A percentile compares a stretch with the other conserved stretches of the same genome.
These are phyloP conservation scores for Spea hammondii DNA, from an alignment of 2,797 vertebrate species.

Conservation along the genomic window DNA sequence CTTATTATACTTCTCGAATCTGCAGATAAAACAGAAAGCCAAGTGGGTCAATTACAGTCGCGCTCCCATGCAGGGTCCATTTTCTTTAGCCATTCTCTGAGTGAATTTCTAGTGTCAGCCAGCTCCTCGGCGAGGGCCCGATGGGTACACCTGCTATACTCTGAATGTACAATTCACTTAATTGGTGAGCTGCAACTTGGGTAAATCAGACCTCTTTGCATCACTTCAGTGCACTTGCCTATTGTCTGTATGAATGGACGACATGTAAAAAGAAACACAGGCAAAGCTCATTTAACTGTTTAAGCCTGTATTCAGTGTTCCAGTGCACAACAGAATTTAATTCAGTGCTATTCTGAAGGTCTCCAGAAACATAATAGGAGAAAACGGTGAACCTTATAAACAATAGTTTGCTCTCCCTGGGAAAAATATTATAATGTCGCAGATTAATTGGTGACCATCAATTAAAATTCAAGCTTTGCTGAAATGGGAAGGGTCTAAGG, in stretches of 20 bases:
- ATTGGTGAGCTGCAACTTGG: constrained; percentile 99
- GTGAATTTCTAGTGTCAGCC: constrained; percentile 86
- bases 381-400: constrained; percentile 94
- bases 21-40: constrained; percentile 98
- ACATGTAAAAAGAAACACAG: constrained; percentile 99
- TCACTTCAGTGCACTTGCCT: constrained; percentile 99
- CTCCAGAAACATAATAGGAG: constrained; percentile 78
- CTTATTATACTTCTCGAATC: constrained; percentile 99
- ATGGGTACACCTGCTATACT: constrained; percentile 99
- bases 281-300: constrained; percentile 99
- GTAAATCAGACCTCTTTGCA: constrained; percentile 98
- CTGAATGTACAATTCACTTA: constrained; percentile 99
- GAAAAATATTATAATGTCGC: constrained; percentile 92
- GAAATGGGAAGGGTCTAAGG: constrained; percentile 82
- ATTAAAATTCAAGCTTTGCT: constrained; percentile 86
- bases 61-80: constrained; percentile 94
- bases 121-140: constrained; percentile 87
- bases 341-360: constrained; percentile 91
- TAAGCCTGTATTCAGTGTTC: constrained; percentile 96
- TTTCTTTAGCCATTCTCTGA: constrained; percentile 82
- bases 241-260: constrained; percentile 99
- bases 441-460: constrained; percentile 89
- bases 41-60: constrained; percentile 99
- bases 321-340: constrained; percentile 99
- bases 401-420: constrained; percentile 88